phyloP scores from a whole-genome alignment of 2,113 vertebrate genomes.

The Tautogolabrus adspersus region DNA sequence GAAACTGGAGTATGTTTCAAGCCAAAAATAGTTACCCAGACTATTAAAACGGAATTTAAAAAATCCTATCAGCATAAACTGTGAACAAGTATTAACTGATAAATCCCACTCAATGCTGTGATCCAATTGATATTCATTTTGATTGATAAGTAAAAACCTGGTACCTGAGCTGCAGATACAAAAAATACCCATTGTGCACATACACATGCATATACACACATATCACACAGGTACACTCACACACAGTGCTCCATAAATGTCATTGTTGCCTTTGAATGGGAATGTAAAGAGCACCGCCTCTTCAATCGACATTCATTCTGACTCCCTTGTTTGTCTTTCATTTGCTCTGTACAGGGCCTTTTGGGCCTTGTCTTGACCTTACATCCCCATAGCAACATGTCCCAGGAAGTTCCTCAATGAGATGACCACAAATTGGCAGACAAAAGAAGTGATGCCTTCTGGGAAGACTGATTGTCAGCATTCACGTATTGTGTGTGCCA shows the following conservation, averaged over 20 bases:
- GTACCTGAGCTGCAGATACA: too few relatives aligned
- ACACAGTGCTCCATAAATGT: constrained; percentile 11
- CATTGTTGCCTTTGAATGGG: constrained; percentile 28
- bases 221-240: neutral
- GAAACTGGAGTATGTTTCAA: too few relatives aligned
- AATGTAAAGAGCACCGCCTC: neutral
- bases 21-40: too few relatives aligned
- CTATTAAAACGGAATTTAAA: too few relatives aligned
- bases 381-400: constrained; percentile 48
- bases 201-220: neutral
- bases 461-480: constrained; percentile 45
- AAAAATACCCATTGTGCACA: neutral
- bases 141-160: too few relatives aligned
- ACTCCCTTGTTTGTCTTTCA: constrained; percentile 35
- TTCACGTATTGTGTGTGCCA: constrained; percentile 54
- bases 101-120: too few relatives aligned
- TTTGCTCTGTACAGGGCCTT: constrained; percentile 25
- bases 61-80: too few relatives aligned
- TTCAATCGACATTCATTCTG: constrained; percentile 47
- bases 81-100: too few relatives aligned
- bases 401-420: neutral
- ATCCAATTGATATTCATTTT: too few relatives aligned
- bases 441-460: constrained; percentile 55
- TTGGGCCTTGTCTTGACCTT: constrained; percentile 15
- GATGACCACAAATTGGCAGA: constrained; percentile 18